A percentile compares a stretch with the other conserved stretches of the same genome.
Evolutionary conservation across 2,888 invertebrate genomes (phyloP).

Genomic region (Himalopsyche anomala): DNA sequence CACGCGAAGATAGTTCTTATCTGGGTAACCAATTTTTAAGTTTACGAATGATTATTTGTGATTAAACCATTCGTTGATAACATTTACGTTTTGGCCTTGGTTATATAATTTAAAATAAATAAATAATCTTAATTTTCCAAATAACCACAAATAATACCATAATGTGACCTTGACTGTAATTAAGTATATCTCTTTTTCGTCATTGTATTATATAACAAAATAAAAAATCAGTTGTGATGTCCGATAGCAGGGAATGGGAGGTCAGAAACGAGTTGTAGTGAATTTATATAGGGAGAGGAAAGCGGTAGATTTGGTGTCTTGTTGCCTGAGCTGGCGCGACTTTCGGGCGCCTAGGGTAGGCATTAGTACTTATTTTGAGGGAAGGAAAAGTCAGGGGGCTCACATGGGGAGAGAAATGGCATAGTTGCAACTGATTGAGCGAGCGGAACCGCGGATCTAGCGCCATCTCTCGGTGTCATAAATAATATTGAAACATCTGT

Average conservation of each 20-base stretch:
- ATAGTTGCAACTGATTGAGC: conserved; percentile 33
- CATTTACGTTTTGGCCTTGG: too few species aligned
- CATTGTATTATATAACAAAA: too few species aligned
- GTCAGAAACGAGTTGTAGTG: conserved; percentile 37
- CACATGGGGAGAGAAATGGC: conserved; percentile 46
- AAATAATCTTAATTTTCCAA: too few species aligned
- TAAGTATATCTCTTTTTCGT: too few species aligned
- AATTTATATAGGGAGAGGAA: conserved; percentile 18
- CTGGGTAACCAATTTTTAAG: too few species aligned
- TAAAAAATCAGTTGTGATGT: too few species aligned
- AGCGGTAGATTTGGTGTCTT: conserved; percentile 47
- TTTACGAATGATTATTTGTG: too few species aligned
- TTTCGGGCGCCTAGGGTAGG: conserved; percentile 60
- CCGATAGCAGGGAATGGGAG: not conserved
- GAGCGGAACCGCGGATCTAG: not conserved
- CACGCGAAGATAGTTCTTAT: too few species aligned
- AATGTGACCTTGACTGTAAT: too few species aligned
- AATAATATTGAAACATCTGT: not conserved
- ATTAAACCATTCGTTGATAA: too few species aligned
- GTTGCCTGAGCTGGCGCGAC: conserved; percentile 64
- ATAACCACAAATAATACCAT: too few species aligned
- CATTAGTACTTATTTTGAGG: conserved; percentile 35
- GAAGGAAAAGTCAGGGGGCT: conserved; percentile 45
- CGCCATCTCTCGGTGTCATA: not conserved
- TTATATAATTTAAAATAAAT: too few species aligned